Conservation (phyloP, 2,797 vertebrate species). For the Pteropus rufus region DNA sequence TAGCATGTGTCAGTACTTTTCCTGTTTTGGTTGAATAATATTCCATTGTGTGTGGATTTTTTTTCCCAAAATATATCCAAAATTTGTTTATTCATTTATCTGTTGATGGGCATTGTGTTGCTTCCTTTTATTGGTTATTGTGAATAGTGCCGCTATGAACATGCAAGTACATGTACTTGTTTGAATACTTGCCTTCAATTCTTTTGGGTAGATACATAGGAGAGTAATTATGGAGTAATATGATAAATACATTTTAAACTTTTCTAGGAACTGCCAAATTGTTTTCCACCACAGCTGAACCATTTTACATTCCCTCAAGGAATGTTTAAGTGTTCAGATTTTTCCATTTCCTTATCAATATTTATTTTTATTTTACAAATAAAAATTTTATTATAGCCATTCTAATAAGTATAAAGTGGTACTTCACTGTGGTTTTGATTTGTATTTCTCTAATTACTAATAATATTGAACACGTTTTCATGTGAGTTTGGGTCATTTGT, state of each 20-base stretch:
- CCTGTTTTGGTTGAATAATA: background rate
- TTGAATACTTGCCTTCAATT: background rate
- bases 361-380: background rate
- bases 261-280: background rate
- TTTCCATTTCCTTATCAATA: background rate
- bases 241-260: background rate
- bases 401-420: background rate
- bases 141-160: background rate
- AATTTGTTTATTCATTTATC: background rate
- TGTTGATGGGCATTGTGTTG: background rate
- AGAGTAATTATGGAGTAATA: background rate
- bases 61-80: background rate
- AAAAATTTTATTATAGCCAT: background rate
- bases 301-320: background rate
- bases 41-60: background rate
- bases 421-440: background rate
- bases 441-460: background rate
- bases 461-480: background rate
- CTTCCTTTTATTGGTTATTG: background rate
- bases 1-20: background rate
- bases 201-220: background rate
- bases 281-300: background rate
- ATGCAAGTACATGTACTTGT: background rate
- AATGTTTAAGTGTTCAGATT: background rate
- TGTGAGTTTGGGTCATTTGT: background rate